Conservation (phyloP, 2,888 invertebrate species). For the Cyaniris semiargus region DNA sequence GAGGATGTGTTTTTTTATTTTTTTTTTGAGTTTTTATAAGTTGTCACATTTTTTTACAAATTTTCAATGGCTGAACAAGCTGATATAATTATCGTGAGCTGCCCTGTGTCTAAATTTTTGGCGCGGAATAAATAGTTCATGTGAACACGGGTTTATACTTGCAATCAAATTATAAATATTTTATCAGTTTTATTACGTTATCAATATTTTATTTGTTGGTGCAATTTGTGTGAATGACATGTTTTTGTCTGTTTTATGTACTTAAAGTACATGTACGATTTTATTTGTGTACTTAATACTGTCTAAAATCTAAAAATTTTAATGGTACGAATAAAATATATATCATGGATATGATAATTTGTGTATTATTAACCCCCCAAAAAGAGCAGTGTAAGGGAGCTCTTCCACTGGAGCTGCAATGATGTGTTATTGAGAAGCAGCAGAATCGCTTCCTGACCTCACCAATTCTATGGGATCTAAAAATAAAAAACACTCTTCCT, state of each 20-base stretch:
- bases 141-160: background rate
- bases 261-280: constrained; percentile 47
- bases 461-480: too few species aligned
- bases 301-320: constrained; percentile 44
- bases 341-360: background rate
- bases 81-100: background rate
- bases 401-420: too few species aligned
- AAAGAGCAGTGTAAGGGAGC: background rate
- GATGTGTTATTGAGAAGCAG: too few species aligned
- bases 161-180: background rate
- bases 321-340: constrained; percentile 25
- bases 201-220: constrained; percentile 33
- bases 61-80: background rate
- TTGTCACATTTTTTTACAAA: too few species aligned
- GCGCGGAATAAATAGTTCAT: background rate
- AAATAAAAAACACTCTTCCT: too few species aligned
- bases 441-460: too few species aligned
- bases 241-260: constrained; percentile 46
- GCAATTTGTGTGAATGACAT: constrained; percentile 42
- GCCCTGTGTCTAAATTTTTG: background rate
- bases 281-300: constrained; percentile 46
- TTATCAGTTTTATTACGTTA: constrained; percentile 2
- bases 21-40: too few species aligned
- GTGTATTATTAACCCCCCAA: background rate
- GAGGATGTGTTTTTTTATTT: too few species aligned